phyloP scores from a whole-genome alignment of 2,113 vertebrate species.

The Electrona antarctica region DNA sequence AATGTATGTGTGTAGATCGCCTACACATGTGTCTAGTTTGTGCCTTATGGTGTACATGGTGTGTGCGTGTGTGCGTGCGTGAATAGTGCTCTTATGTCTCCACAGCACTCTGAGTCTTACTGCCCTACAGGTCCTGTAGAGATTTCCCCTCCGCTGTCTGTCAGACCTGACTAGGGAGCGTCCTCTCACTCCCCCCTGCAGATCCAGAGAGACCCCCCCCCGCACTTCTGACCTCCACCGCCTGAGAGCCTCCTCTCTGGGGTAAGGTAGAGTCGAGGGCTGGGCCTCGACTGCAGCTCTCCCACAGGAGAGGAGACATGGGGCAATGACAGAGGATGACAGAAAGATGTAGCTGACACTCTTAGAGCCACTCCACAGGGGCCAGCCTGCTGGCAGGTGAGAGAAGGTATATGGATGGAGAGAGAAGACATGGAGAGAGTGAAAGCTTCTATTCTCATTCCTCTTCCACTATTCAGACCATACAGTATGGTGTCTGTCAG shows the following conservation, averaged over 20 bases:
- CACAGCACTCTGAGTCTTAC: constrained; percentile 12
- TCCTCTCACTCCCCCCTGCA: constrained; percentile 18
- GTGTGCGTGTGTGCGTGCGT: background rate
- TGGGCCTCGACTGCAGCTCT: constrained; percentile 16
- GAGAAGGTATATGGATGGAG: background rate
- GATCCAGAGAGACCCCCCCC: constrained; percentile 24
- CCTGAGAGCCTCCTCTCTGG: constrained; percentile 34
- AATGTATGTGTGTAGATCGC: too few relatives aligned
- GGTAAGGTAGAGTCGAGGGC: background rate
- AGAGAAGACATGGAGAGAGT: background rate
- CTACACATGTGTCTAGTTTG: too few relatives aligned
- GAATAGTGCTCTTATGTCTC: constrained; percentile 6
- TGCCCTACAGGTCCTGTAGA: background rate
- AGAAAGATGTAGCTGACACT: constrained; percentile 27
- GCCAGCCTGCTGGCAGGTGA: constrained; percentile 1
- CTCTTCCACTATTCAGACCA: too few relatives aligned
- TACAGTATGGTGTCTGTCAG: too few relatives aligned
- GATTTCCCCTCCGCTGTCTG: constrained; percentile 35
- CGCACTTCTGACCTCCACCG: constrained; percentile 8
- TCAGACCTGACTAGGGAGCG: constrained; percentile 10
- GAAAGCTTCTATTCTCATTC: background rate
- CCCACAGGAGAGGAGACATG: constrained; percentile 3
- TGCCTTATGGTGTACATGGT: too few relatives aligned
- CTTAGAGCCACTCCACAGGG: constrained; percentile 27
- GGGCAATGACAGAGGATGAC: constrained; percentile 21